Evolutionary conservation across 2,113 vertebrate genomes (phyloP), one percentile per base, ranked within the genome.

Genomic region (Thunnus maccoyii): DNA sequence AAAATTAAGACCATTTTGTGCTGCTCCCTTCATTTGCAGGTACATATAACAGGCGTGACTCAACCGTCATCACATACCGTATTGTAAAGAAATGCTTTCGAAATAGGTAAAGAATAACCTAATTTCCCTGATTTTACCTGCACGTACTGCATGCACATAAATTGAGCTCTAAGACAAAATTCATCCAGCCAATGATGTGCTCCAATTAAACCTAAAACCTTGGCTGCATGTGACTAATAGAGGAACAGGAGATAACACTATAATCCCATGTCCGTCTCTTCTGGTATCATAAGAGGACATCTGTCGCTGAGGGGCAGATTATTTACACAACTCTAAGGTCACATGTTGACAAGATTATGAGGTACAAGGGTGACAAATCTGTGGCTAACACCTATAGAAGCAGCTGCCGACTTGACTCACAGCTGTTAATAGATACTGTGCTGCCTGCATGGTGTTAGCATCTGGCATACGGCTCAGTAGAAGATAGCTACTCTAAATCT

Each of bases 341-440:
- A 74, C 64, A 82, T 79, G 65, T 84, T 88, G 87, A 88, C 85
- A 87, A 84, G 88, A 86, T 91, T 88, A 82, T 25, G 74, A 79
- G 86, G 76, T 84, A 74, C 74, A 77, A 80, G 70, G 82, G 80
- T 87, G 84, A 86, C 65, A 32, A 72, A 69, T 88, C 74, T 76
- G 82, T n/a, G 65, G 81, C 66, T 87, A 80, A 84, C 89, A 85
- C 88, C 76, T 89, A 79, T 82, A 65, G 68, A 82, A 73, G 87
- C 87, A 88, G 87, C 86, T 88, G 88, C 83, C n/a, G 14, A 36
- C 71, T 68, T 76, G 76, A 82, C 79, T 86, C 82, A 54, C 82
- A 83, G 89, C 72, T 88, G 85, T 80, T 90, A 84, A 87, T 87
- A 77, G 87, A 76, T 64, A 30, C 72, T 75, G 71, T 41, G 83